phyloP scores from a whole-genome alignment of 2,113 vertebrate species.

The Hippocampus guttulatus region DNA sequence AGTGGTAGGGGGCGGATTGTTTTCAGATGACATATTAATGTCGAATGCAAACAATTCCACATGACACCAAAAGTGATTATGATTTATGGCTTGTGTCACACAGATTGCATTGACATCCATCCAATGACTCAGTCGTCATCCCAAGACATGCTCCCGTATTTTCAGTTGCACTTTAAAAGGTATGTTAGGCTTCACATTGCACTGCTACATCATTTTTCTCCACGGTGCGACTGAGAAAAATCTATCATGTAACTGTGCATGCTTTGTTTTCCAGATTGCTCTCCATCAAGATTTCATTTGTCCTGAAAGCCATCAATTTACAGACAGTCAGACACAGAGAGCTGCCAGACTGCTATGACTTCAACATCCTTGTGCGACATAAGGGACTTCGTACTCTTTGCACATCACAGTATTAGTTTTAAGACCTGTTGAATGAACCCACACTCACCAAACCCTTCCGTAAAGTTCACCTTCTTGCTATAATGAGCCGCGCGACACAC shows the following conservation, averaged over 20 bases:
- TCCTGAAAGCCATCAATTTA: constrained; percentile 90
- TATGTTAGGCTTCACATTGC: constrained; percentile 32
- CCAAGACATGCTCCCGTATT: constrained; percentile 60
- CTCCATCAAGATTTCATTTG: constrained; percentile 78
- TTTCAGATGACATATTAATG: too few species aligned
- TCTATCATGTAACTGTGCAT: not conserved
- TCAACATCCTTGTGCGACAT: constrained; percentile 79
- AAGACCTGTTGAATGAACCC: not conserved
- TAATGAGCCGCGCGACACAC: not conserved
- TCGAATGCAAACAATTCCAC: not conserved
- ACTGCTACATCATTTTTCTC: not conserved
- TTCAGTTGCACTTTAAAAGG: constrained; percentile 89
- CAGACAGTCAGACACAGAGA: constrained; percentile 89
- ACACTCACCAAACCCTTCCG: not conserved
- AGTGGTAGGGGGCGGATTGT: constrained; percentile 67
- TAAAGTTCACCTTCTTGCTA: not conserved
- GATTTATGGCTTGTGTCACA: not conserved
- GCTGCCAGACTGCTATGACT: constrained; percentile 92
- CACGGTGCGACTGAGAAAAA: not conserved
- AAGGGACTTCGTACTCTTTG: not conserved
- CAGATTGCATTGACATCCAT: constrained; percentile 83
- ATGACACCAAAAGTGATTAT: not conserved
- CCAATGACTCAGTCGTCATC: constrained; percentile 50
- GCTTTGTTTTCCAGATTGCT: constrained; percentile 76
- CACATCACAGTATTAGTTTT: constrained; percentile 12